Base-by-base conservation (phyloP, 1,140 invertebrate species). In the Drosophila mayri region DNA sequence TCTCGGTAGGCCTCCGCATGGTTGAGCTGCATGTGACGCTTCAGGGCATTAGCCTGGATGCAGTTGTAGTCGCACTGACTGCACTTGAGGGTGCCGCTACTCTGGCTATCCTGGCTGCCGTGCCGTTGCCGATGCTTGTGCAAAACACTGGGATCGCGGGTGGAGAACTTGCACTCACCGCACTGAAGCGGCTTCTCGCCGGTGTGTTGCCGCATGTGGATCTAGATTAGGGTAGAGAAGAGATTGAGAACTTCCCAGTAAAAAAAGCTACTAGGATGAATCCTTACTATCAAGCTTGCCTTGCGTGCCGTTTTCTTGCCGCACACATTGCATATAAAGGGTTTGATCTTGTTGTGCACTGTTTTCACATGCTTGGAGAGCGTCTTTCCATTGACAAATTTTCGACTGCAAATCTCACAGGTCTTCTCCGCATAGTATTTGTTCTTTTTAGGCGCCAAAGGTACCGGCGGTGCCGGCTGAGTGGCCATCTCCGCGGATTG, bases 261-360 rank as follows among this genome's bases (percentile, higher is more conserved):
- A 22, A 8, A 22, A 8, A 6, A 8, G 11, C 28, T n/a, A 58
- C 18, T 44, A 25, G 18, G 6, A 12, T 12, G 18, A 16, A 38
- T 7, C 95, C 83, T 95, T 92, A 94, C 94, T 76, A 95, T 94
- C 14, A 97, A 81, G 93, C 95, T 95, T 4, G 95, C 95, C 84
- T 96, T 96, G 32, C 95, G 93, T 1, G 95, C 94, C 46, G 95
- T 95, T 55, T 95, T 95, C 81, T 97, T 95, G 10, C 95, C 96
- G 90, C 97, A 97, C 59, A 96, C 95, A 65, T 95, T 95, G 80
- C 97, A 97, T 37, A 95, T 94, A 76, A 96, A 97, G 1, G 96
- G 96, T 75, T 96, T 96, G 18, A 96, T 92, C 84, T 97, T 96
- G 30, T 95, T 95, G 85, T 97, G 97, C 2, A 97, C 96, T 2